Evolutionary conservation across 2,888 invertebrate species (phyloP).

Genomic region (Caenorhabditis plicata): DNA sequence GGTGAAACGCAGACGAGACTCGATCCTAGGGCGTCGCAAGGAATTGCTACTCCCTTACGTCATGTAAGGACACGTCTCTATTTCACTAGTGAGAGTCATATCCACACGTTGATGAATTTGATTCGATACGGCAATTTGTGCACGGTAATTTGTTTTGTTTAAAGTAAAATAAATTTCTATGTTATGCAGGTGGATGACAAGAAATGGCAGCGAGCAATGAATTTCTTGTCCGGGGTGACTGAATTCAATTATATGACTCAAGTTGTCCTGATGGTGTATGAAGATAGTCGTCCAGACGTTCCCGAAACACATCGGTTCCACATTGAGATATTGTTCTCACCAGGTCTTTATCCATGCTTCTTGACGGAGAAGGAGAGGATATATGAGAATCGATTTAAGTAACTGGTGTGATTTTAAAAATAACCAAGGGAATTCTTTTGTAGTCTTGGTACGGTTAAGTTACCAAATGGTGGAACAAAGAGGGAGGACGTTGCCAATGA

Average conservation of each 20-base stretch:
- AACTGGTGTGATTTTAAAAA: conserved; percentile 75
- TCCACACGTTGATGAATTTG: conserved; percentile 93
- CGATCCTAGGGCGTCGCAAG: conserved; percentile 80
- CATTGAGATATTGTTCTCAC: conserved; percentile 97
- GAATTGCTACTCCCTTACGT: conserved; percentile 93
- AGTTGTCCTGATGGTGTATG: conserved; percentile 98
- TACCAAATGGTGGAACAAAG: too few species aligned
- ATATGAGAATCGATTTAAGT: conserved; percentile 79
- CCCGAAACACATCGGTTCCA: conserved; percentile 76
- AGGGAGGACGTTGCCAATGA: conserved; percentile 4
- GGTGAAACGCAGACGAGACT: conserved; percentile 92
- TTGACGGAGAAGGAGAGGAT: conserved; percentile 63
- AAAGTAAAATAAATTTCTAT: not conserved
- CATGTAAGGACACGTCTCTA: conserved; percentile 97
- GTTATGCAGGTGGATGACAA: conserved; percentile 77
- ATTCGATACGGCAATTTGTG: conserved; percentile 72
- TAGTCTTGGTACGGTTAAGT: conserved; percentile 13
- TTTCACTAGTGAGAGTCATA: conserved; percentile 98
- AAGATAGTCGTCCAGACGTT: conserved; percentile 87
- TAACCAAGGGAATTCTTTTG: conserved; percentile 1
- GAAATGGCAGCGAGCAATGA: conserved; percentile 97
- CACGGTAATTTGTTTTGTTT: conserved; percentile 30
- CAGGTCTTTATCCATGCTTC: conserved; percentile 73
- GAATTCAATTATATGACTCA: conserved; percentile 99
- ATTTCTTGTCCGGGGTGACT: conserved; percentile 93